Conservation (phyloP, 1,140 invertebrate genomes). For the Drosophila mayri region DNA sequence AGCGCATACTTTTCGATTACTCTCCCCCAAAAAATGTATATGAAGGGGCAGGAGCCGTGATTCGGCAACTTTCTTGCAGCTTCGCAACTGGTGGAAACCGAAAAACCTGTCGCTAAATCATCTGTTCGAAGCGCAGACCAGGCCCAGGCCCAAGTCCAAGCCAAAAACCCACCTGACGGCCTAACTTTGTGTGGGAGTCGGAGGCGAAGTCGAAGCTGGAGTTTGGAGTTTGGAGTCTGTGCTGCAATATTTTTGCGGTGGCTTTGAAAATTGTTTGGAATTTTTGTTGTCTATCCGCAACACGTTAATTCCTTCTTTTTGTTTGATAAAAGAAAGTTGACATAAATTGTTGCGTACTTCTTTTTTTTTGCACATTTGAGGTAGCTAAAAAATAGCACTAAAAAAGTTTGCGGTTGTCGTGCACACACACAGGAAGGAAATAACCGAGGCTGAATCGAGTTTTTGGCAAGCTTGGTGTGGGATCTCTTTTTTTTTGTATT, state of each 20-base stretch:
- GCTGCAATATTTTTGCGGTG: constrained; percentile 73
- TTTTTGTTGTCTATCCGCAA: constrained; percentile 36
- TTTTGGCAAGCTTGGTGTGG: constrained; percentile 62
- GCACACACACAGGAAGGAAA: constrained; percentile 70
- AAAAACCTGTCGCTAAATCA: constrained; percentile 76
- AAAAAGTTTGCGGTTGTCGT: constrained; percentile 48
- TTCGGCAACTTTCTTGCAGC: constrained; percentile 77
- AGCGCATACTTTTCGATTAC: constrained; percentile 66
- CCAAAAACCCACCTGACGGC: constrained; percentile 72
- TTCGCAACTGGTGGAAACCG: constrained; percentile 47
- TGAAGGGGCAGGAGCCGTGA: constrained; percentile 43
- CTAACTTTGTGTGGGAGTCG: constrained; percentile 75
- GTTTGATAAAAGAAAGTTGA: constrained; percentile 83
- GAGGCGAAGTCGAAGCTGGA: not conserved
- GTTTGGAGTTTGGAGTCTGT: constrained; percentile 15
- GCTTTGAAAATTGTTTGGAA: constrained; percentile 79
- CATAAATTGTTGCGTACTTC: constrained; percentile 73
- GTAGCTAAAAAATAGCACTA: constrained; percentile 40
- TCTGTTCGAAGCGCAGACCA: constrained; percentile 51
- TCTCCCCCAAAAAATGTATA: constrained; percentile 56
- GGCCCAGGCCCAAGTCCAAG: constrained; percentile 5
- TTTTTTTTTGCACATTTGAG: constrained; percentile 48
- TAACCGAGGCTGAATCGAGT: constrained; percentile 36
- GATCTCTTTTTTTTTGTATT: constrained; percentile 46
- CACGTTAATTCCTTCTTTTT: constrained; percentile 72